These are phyloP conservation scores for Sarcophilus harrisii DNA, from an alignment of 2,797 vertebrate genomes.

Conservation along the genomic window DNA sequence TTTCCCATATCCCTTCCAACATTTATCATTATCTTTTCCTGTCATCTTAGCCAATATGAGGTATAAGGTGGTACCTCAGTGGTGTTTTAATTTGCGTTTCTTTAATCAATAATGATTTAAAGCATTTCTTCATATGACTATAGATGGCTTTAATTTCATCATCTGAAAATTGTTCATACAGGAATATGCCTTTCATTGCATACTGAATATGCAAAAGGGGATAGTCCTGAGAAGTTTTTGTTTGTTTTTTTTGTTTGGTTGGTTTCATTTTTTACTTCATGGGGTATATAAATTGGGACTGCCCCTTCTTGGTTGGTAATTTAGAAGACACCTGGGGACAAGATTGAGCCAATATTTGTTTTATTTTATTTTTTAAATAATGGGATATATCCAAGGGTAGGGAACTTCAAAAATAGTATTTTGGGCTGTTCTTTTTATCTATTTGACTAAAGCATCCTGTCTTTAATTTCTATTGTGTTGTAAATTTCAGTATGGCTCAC, in stretches of 20 bases:
- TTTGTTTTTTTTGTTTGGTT: background rate
- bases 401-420: background rate
- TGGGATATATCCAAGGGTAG: background rate
- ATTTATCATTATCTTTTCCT: no score
- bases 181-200: background rate
- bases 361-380: background rate
- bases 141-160: no score
- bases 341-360: background rate
- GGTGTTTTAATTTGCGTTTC: no score
- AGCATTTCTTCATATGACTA: no score
- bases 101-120: no score
- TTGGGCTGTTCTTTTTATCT: background rate
- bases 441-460: background rate
- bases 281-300: background rate
- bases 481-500: background rate
- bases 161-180: no score
- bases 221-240: background rate
- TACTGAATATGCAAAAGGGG: background rate
- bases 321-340: background rate
- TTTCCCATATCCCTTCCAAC: no score
- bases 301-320: background rate
- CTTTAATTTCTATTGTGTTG: background rate
- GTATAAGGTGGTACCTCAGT: no score
- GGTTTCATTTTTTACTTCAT: background rate
- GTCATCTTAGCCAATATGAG: no score